Evolutionary conservation across 92 coral and sea anemone genomes (phyloP), one percentile per base, ranked within the genome.

Genomic region (Parazoanthus darwini): DNA sequence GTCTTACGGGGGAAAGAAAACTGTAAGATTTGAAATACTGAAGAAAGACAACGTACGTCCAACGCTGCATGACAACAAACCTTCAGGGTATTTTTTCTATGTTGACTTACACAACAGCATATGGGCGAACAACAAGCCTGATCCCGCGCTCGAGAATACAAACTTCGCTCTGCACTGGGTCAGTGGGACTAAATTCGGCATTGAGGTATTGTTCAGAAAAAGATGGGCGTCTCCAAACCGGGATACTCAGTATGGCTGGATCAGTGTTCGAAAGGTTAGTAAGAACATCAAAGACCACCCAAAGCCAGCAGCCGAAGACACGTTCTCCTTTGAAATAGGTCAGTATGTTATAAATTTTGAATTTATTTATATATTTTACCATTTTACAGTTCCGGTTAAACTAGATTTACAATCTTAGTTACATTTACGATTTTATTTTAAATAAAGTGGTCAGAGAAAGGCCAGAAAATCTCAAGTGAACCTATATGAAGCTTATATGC

Each of bases 21-120:
- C 78, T 10, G 86, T 91, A n/a, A 76, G 80, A 59, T 91, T 91
- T 56, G 90, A 90, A 67, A 83, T 90, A 11, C 73, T 90, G n/a
- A 82, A 82, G 48, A 39, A 71, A 29, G 38, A 26, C 23, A 71
- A 71, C 76, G 29, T 0, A 26, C 2, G 6, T 4, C 11, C 20
- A 71, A 2, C 18, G 2, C 15, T 13, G 1, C 78, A 37, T 4
- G 77, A 33, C 33, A 90, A 87, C 88, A 50, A 80, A 2, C 90
- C 88, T 2, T 86, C 92, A 16, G 92, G 90, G 6, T 81, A 90
- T 42, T 90, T 51, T 43, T 81, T 86, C 74, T 86, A 81, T 71
- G 92, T 78, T 26, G 88, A 91, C 42, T 35, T 15, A 15, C 48
- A 74, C 29, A 74, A 33, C 37, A 25, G 2, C 74, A 68, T 58